Evolutionary conservation across 1,140 invertebrate species (phyloP), one percentile per base, ranked within the genome.

Genomic region (Dinoponera quadriceps): DNA sequence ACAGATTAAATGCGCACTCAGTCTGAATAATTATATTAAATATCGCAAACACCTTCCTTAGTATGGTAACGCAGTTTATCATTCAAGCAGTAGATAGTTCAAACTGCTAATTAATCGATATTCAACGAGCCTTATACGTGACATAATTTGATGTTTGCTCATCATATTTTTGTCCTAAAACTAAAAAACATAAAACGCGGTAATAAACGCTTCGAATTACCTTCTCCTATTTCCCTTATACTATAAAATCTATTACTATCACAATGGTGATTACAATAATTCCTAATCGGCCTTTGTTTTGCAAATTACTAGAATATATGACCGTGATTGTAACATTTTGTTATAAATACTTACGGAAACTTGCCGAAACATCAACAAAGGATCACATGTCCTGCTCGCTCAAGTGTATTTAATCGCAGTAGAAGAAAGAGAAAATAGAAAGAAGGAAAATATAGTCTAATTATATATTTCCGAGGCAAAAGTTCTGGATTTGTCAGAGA

Each of bases 81-180:
- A 66, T 77, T 54, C 66, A 66, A 77, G 63, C 44, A 49, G 14
- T 63, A n/a, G 51, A 33, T 49, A 75, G n/a, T 51, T 75, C 22
- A 49, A 62, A 11, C 29, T 75, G 65, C 27, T 9, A 44, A 44
- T 44, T 44, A 44, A 9, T 77, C n/a, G 44, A 44, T 77, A 51
- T 77, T 77, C 33, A 66, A 66, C 16, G 62, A 1, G 20, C 13
- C 20, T 77, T 77, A 62, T 66, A 62, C 59, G 73, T 77, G 74
- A 77, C 1, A 22, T 38, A 65, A 77, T 77, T 77, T 77, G 74
- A 77, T 77, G 74, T 77, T 66, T 66, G 74, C 62, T 77, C 74
- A n/a, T 77, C 48, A 14, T 66, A n/a, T n/a, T n/a, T n/a, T n/a
- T n/a, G n/a, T 66, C 54, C 48, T 77, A 75, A 63, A 75, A 63